phyloP scores from a whole-genome alignment of 2,113 vertebrate species.

The Orcinus orca region DNA sequence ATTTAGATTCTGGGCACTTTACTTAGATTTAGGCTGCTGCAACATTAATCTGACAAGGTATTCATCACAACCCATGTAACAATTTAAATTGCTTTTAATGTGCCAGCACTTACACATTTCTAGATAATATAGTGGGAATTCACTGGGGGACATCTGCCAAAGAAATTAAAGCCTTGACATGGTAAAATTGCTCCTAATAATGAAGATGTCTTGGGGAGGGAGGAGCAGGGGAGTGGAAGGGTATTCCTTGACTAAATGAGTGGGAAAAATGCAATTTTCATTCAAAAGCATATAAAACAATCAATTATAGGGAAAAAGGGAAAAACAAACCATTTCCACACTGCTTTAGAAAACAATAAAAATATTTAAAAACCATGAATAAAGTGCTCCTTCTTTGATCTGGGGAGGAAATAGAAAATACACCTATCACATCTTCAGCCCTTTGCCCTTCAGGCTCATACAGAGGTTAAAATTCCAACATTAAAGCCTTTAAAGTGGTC shows the following conservation, averaged over 20 bases:
- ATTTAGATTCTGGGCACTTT: constrained; percentile 28
- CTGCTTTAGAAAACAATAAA: not conserved
- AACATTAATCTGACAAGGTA: constrained; percentile 26
- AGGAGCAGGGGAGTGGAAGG: too few relatives aligned
- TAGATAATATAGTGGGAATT: not conserved
- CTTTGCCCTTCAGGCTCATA: not conserved
- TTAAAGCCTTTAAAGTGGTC: not conserved
- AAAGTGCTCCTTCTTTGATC: not conserved
- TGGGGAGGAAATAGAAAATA: not conserved
- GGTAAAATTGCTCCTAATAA: not conserved
- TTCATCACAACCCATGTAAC: constrained; percentile 33
- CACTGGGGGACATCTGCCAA: not conserved
- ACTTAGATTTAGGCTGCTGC: not conserved
- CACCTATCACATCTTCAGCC: not conserved
- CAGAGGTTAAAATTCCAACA: not conserved
- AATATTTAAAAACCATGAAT: not conserved
- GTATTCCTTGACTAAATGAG: not conserved
- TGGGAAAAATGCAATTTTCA: not conserved
- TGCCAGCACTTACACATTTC: constrained; percentile 9
- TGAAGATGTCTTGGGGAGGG: not conserved
- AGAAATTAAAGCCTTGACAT: constrained; percentile 1
- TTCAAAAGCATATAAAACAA: constrained; percentile 37
- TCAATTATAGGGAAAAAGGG: not conserved
- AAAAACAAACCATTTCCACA: not conserved
- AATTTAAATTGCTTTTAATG: constrained; percentile 42